Evolutionary conservation across 2,113 vertebrate genomes (phyloP).

Genomic region (Fulmarus glacialis): DNA sequence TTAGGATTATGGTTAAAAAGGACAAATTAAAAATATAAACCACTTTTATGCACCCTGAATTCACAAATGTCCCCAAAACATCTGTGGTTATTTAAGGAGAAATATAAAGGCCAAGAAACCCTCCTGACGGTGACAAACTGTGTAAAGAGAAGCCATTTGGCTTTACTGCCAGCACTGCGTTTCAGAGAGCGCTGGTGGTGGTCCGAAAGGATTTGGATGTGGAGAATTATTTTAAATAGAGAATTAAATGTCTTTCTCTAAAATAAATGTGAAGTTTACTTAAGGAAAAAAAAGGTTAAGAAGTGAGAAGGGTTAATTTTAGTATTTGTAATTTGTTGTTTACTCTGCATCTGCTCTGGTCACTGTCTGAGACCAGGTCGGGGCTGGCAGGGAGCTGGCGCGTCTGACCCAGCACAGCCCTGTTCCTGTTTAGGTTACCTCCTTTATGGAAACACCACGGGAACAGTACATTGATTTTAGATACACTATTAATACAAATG

Average conservation of each 20-base stretch:
- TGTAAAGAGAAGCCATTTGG: background rate
- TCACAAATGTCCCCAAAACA: background rate
- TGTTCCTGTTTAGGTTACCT: rapidly evolving
- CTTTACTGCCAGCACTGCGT: background rate
- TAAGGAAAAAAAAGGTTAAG: background rate
- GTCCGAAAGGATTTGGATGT: background rate
- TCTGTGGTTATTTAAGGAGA: background rate
- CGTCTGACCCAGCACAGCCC: background rate
- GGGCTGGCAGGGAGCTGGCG: background rate
- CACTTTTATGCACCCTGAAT: background rate
- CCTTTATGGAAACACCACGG: background rate
- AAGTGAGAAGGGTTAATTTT: background rate
- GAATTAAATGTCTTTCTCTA: background rate
- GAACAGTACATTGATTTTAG: background rate
- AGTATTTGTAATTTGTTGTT: background rate
- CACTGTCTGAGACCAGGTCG: background rate
- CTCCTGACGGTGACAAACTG: background rate
- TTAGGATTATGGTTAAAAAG: background rate
- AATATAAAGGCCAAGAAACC: background rate
- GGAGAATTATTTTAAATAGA: background rate
- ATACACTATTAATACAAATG: no score
- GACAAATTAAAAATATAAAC: background rate
- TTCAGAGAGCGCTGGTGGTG: background rate
- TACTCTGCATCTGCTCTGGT: background rate
- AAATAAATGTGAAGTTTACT: background rate